These are phyloP conservation scores for Melanocharis versteri DNA, from an alignment of 2,113 vertebrate genomes.

Conservation along the genomic window DNA sequence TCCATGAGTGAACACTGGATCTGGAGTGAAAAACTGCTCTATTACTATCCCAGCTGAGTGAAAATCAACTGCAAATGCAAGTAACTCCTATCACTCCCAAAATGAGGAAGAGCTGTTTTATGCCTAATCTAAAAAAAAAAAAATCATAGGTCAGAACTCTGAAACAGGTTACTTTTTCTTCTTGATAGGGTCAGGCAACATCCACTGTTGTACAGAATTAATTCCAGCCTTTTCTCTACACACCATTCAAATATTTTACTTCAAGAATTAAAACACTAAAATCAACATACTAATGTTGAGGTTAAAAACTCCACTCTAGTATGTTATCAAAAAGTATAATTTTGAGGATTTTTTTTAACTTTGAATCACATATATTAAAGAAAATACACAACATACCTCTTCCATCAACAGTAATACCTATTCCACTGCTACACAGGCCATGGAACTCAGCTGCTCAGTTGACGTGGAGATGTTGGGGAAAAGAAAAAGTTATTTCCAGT, in stretches of 20 bases:
- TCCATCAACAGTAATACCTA: constrained; percentile 79
- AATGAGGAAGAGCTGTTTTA: not conserved
- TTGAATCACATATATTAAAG: not conserved
- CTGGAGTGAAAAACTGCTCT: not conserved
- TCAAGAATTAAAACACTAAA: not conserved
- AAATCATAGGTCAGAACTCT: not conserved
- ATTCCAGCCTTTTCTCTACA: not conserved
- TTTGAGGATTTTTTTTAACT: not conserved
- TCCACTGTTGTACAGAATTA: not conserved
- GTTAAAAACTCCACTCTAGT: not conserved
- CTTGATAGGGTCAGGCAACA: not conserved
- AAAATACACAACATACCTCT: constrained; percentile 67
- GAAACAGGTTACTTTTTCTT: not conserved
- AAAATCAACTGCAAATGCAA: not conserved
- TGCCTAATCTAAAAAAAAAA: not conserved
- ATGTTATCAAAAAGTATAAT: not conserved
- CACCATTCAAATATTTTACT: not conserved
- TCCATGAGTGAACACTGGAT: not conserved
- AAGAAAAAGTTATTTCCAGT: not conserved
- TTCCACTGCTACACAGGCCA: constrained; percentile 76
- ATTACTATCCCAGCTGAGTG: not conserved
- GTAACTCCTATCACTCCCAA: not conserved
- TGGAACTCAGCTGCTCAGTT: constrained; percentile 74
- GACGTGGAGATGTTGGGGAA: not conserved
- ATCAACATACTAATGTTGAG: not conserved